Base-by-base conservation (phyloP, 2,113 vertebrate species). In the Pluvianellus socialis region DNA sequence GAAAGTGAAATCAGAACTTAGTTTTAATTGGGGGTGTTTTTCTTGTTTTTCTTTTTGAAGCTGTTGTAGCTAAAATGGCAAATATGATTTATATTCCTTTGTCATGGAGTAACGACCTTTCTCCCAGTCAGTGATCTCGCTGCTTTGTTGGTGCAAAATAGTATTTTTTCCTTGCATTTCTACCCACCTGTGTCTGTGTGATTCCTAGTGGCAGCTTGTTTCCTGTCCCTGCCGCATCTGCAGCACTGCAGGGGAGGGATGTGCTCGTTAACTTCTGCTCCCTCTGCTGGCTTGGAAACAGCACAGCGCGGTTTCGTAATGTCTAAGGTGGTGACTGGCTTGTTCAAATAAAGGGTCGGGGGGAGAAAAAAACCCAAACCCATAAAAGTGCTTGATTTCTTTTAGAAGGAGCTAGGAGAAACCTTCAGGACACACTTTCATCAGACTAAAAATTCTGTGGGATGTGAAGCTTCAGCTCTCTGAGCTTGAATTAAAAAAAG, bases 311-410 rank as follows among this genome's bases (percentile, higher is more conserved):
- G 22, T 24, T 58, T 74, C 28, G 27, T 40, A 2, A 5, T 3
- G 12, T 3, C 15, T 7, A 6, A 16, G 9, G 28, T 10, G 7
- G 56, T 4, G 11, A 42, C 10, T 0, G 27, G 4, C n/a, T 50
- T 27, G 50, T 33, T 83, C 10, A 4, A 56, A 30, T 59, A 6
- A 10, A 22, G n/a, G 42, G 38, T 38, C 38, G 9, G 38, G 18
- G 6, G 7, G 2, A 1, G 8, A 20, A 28, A 4, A 49, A 4
- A 0, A 7, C 12, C 27, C 58, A 12, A 14, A 38, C 14, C 26
- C 59, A 4, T 27, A 33, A 12, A 23, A 74, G 26, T 19, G 47
- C 9, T 28, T 24, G 14, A 33, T n/a, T 75, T 74, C 23, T 35
- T 72, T 81, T 44, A 3, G 28, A 49, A 67, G 38, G 47, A 71